Percentiles rank a stretch among this genome's conserved stretches.
phyloP scores from a whole-genome alignment of 2,797 vertebrate species.

The Gastrophryne carolinensis region DNA sequence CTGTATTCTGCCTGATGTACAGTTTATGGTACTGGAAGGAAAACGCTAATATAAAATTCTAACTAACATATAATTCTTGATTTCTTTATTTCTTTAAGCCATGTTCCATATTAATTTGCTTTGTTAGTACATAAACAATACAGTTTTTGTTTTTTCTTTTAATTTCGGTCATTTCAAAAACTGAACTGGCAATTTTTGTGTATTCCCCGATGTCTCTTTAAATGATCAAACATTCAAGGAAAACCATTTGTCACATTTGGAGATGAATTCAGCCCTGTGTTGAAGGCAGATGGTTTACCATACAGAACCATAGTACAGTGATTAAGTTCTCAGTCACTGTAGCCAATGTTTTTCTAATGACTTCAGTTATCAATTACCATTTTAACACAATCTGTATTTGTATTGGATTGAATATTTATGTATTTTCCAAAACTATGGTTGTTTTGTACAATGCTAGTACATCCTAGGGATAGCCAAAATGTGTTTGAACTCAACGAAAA shows the following conservation, averaged over 20 bases:
- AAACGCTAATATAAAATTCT: too few relatives aligned
- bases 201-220: constrained; percentile 16
- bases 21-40: too few relatives aligned
- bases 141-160: neutral
- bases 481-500: too few relatives aligned
- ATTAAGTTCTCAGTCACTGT: constrained; percentile 21
- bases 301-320: constrained; percentile 11
- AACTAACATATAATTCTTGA: too few relatives aligned
- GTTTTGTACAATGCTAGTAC: neutral
- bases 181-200: neutral
- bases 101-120: neutral
- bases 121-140: neutral
- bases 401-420: neutral
- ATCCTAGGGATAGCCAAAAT: neutral
- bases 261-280: constrained; percentile 17
- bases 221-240: constrained; percentile 19
- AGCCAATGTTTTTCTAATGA: constrained; percentile 36
- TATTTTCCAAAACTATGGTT: neutral
- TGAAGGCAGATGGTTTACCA: constrained; percentile 30
- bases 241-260: constrained; percentile 36
- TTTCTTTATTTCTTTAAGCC: neutral
- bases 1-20: too few relatives aligned
- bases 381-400: neutral
- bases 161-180: neutral
- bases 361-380: neutral